Evolutionary conservation across 2,113 vertebrate genomes (phyloP).

Genomic region (Nothobranchius kuhntae): DNA sequence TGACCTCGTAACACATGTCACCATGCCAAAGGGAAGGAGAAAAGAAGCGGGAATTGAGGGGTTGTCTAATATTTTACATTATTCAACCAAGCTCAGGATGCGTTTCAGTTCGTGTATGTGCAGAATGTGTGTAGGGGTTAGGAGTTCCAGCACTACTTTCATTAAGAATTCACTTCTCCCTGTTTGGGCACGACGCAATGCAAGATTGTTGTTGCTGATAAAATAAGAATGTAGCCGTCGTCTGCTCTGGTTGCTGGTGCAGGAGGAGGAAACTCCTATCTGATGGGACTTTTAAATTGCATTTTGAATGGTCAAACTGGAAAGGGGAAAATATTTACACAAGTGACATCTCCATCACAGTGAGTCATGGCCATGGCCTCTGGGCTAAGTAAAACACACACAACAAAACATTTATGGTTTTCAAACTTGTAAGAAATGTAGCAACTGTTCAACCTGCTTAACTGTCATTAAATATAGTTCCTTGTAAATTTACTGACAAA

Average conservation of each 20-base stretch:
- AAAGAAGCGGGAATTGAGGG: slow-evolving; percentile 33
- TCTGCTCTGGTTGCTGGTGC: slow-evolving; percentile 65
- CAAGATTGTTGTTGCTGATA: slow-evolving; percentile 75
- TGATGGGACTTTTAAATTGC: slow-evolving; percentile 75
- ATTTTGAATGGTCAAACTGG: slow-evolving; percentile 70
- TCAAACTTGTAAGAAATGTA: slow-evolving; percentile 9
- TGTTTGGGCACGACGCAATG: slow-evolving; percentile 80
- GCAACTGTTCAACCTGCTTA: not conserved
- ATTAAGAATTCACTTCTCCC: slow-evolving; percentile 71
- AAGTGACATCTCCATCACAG: slow-evolving; percentile 65
- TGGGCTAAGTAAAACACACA: slow-evolving; percentile 43
- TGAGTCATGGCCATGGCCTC: slow-evolving; percentile 37
- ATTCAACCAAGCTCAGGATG: slow-evolving; percentile 18
- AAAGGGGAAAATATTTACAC: slow-evolving; percentile 60
- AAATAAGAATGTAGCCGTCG: slow-evolving; percentile 80
- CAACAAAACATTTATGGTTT: slow-evolving; percentile 20
- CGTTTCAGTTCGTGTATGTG: slow-evolving; percentile 25
- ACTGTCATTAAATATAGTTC: no score
- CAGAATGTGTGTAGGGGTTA: slow-evolving; percentile 52
- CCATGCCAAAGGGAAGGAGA: slow-evolving; percentile 57
- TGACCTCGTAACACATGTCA: slow-evolving; percentile 71
- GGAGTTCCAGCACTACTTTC: slow-evolving; percentile 59
- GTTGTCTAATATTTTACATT: slow-evolving; percentile 47
- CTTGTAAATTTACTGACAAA: no score
- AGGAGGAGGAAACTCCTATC: slow-evolving; percentile 81